These are phyloP conservation scores for Microctenopoma lineatum DNA, from an alignment of 2,797 vertebrate genomes.

Conservation along the genomic window DNA sequence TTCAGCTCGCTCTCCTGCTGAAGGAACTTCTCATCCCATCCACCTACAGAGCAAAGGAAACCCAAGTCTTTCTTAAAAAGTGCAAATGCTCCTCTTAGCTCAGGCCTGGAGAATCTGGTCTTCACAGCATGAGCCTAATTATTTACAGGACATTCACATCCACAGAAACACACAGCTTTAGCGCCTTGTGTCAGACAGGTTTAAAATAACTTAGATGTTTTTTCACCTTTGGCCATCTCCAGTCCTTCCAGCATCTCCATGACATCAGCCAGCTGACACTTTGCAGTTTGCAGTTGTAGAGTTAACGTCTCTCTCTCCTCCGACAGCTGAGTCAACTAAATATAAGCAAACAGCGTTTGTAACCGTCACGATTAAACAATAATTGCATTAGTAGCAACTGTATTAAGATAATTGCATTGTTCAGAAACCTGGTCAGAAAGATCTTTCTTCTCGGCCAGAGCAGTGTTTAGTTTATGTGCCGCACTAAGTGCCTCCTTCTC, in stretches of 20 bases:
- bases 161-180: not conserved
- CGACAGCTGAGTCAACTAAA: slow-evolving; percentile 63
- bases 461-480: slow-evolving; percentile 59
- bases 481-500: slow-evolving; percentile 73
- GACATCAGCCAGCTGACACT: slow-evolving; percentile 71
- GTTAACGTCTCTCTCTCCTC: slow-evolving; percentile 74
- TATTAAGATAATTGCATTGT: too few relatives aligned
- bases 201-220: not conserved
- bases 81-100: not conserved
- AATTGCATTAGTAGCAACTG: too few relatives aligned
- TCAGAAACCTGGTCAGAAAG: slow-evolving; percentile 55
- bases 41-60: slow-evolving; percentile 54
- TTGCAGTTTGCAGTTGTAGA: slow-evolving; percentile 76
- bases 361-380: not conserved
- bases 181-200: not conserved
- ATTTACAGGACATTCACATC: not conserved
- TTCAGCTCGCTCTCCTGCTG: slow-evolving; percentile 82
- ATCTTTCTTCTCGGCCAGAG: slow-evolving; percentile 71
- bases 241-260: slow-evolving; percentile 74
- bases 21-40: slow-evolving; percentile 83
- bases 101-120: not conserved
- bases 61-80: too few relatives aligned
- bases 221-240: slow-evolving; percentile 77
- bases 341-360: slow-evolving; percentile 17
- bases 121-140: not conserved